Evolutionary conservation across 2,888 invertebrate genomes (phyloP), one percentile per base, ranked within the genome.

Genomic region (Eupithecia pulchellata): DNA sequence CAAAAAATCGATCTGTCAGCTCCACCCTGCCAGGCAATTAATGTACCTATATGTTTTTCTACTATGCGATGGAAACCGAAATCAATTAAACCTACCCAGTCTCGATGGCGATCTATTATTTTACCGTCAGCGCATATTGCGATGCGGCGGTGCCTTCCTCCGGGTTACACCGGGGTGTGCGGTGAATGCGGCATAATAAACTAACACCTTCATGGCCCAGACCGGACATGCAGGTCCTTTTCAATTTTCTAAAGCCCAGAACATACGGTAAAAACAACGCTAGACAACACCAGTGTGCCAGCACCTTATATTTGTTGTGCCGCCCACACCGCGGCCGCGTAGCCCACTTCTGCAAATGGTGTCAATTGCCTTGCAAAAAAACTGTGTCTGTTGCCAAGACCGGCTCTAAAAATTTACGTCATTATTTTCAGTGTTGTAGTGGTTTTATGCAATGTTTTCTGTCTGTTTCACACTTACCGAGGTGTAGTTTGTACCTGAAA

Each of bases 341-440:
- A 84, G 83, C 79, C 91, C 75, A 90, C 82, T 86, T 92, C 84
- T 76, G 78, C 75, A 79, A 93, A 86, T 82, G 82, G 86, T 92
- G 92, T 93, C 93, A 93, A 92, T 92, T 91, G 91, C 87, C 82
- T 76, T 77, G 81, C 83, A 84, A 84, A 87, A 90, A 89, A 87
- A 81, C 77, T 80, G 78, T 77, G 87, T 83, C 80, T 79, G 86
- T 82, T 91, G 92, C 91, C 92, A 93, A 91, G 85, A 82, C 78
- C 67, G 75, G 75, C 75, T 75, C 78, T 75, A 79, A 76, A 78
- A 73, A 78, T 82, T 81, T 79, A 78, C 76, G 78, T 78, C 73
- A 78, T 79, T 78, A 78, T 75, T 65, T 57, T 74, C 60, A 30
- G 25, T 65, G 60, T 64, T 36, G 34, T 64, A 39, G 36, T 39